Conservation (phyloP, 1,140 invertebrate species). For the Drosophila kikkawai region DNA sequence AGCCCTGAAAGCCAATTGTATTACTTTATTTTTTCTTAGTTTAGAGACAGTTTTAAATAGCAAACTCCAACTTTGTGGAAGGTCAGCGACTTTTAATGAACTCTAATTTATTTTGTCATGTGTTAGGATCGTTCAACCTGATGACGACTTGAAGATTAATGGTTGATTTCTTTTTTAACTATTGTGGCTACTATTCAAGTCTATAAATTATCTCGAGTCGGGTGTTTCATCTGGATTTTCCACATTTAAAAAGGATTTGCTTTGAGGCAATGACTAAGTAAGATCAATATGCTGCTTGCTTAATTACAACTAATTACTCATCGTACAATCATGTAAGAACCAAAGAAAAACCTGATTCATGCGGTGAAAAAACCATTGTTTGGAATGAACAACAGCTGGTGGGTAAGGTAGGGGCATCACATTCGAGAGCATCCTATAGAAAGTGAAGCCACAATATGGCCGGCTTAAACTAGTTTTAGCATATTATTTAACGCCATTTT, state of each 20-base stretch:
- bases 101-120: neutral
- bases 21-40: no score
- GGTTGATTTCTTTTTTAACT: neutral
- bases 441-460: conserved; percentile 22
- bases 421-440: conserved; percentile 15
- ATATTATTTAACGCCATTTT: conserved; percentile 8
- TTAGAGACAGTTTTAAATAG: neutral
- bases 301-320: conserved; percentile 38
- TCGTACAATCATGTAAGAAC: conserved; percentile 10
- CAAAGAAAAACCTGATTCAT: conserved; percentile 23
- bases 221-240: neutral
- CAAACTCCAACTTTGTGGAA: neutral
- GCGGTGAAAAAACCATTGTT: conserved; percentile 19
- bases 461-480: conserved; percentile 17
- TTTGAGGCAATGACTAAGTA: neutral
- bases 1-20: neutral
- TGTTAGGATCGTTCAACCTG: conserved; percentile 8
- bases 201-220: neutral
- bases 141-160: neutral
- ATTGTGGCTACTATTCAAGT: no score
- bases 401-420: neutral
- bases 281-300: neutral
- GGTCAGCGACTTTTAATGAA: neutral
- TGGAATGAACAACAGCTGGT: neutral
- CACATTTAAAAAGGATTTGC: neutral